Evolutionary conservation across 2,888 invertebrate species (phyloP).

Genomic region (Chaetoderma sp.): DNA sequence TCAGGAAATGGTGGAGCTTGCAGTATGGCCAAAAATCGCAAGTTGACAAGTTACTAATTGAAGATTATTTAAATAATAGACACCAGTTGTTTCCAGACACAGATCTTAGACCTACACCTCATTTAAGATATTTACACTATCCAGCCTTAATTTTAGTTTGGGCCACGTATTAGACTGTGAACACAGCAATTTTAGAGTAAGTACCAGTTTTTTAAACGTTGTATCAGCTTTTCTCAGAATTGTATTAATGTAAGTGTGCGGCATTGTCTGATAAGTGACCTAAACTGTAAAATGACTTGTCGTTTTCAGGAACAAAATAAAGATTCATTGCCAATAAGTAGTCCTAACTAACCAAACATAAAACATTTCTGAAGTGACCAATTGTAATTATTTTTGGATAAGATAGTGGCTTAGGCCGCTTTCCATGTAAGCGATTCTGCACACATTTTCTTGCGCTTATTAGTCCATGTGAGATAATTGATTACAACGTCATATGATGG

Average conservation of each 20-base stretch:
- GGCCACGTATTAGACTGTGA: conserved; percentile 1
- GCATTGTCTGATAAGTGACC: conserved; percentile 1
- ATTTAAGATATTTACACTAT: background rate
- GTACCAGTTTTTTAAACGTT: conserved; percentile 2
- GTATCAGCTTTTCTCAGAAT: conserved; percentile 2
- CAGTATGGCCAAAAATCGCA: background rate
- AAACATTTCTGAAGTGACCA: too few species aligned
- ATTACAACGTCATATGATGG: too few species aligned
- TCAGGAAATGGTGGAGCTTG: background rate
- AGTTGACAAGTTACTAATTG: background rate
- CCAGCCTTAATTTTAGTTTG: conserved; percentile 3
- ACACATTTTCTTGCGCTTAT: too few species aligned
- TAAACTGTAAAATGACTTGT: background rate
- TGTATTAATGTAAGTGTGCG: background rate
- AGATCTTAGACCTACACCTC: background rate
- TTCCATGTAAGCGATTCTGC: too few species aligned
- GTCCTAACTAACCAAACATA: too few species aligned
- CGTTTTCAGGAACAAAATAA: too few species aligned
- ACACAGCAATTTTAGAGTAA: conserved; percentile 6
- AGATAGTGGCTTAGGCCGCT: too few species aligned
- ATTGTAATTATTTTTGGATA: too few species aligned
- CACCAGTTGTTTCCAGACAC: background rate
- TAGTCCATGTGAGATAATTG: too few species aligned
- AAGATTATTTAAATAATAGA: background rate
- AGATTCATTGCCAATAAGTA: too few species aligned